Base-by-base conservation (phyloP, 2,888 invertebrate genomes). In the Alloplasta piceator region DNA sequence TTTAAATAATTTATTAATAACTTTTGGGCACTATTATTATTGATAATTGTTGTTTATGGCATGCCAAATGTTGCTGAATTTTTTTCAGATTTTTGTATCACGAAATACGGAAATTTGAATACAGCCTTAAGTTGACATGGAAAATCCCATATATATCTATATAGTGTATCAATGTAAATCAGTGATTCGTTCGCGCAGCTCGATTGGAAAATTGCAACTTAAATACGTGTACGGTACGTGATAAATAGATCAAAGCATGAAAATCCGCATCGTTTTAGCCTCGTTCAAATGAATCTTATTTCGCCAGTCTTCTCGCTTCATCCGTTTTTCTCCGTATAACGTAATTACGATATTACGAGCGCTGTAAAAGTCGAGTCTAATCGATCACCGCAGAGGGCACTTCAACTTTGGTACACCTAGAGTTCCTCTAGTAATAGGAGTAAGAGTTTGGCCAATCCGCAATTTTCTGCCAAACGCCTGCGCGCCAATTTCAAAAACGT, bases 281-380 rank as follows among this genome's bases (percentile, higher is more conserved):
- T 14, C 55, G 38, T 64, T 38, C 61, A 56, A 68, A 72, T 67
- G 56, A 39, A 26, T 26, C 78, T 77, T 58, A 36, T 68, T 64
- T 12, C 26, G 43, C 14, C 48, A 41, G 12, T 55, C 14, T 64
- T 66, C 66, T 46, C 7, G n/a, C 38, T 16, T 58, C 66, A 26
- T 63, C 41, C 63, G 56, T 71, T 56, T 77, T 39, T 14, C 41
- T 26, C 38, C 46, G 63, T 52, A 55, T 41, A 56, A 77, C 80
- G 68, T 72, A 77, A 80, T 76, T 61, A 68, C 72, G 72, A 67
- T 48, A 76, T 80, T 72, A 76, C 76, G 67, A 81, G 73, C 70
- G 64, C 26, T 26, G 80, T 78, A 81, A 78, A 78, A 78, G 73
- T 63, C 73, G 14, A 64, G 64, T 64, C 39, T 56, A 46, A 80